Conservation (phyloP, 2,888 invertebrate species). For the Xestia ashworthii region DNA sequence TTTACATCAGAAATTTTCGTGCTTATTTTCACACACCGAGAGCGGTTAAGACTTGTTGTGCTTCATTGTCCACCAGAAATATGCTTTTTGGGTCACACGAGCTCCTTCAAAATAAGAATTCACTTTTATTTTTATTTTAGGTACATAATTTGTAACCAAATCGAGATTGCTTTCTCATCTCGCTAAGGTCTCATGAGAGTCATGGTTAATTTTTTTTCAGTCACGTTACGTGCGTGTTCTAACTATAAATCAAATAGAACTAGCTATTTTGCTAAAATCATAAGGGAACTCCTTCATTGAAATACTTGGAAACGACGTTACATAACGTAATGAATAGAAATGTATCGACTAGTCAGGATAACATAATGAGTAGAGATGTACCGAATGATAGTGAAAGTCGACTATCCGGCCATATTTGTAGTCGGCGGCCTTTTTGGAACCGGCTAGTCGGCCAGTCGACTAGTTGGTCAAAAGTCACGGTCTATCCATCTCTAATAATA, state of each 20-base stretch:
- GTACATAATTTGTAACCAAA: conserved; percentile 26
- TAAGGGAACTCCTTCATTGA: background rate
- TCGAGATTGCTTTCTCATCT: conserved; percentile 27
- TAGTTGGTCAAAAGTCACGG: too few relatives aligned
- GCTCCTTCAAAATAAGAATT: background rate
- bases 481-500: too few relatives aligned
- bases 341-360: too few relatives aligned
- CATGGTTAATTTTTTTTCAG: conserved; percentile 24
- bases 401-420: too few relatives aligned
- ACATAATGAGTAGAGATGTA: background rate
- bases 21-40: too few relatives aligned
- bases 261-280: background rate
- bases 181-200: conserved; percentile 10
- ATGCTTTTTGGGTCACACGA: background rate
- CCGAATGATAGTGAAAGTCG: too few relatives aligned
- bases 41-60: too few relatives aligned
- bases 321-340: too few relatives aligned
- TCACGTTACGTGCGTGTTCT: conserved; percentile 2
- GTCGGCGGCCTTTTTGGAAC: too few relatives aligned
- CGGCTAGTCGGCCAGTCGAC: too few relatives aligned
- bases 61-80: background rate
- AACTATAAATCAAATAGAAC: background rate
- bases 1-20: too few relatives aligned
- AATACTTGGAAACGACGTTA: background rate
- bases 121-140: background rate